Evolutionary conservation across 1,140 invertebrate genomes (phyloP), one percentile per base, ranked within the genome.

Genomic region (Chrysopa pallens): DNA sequence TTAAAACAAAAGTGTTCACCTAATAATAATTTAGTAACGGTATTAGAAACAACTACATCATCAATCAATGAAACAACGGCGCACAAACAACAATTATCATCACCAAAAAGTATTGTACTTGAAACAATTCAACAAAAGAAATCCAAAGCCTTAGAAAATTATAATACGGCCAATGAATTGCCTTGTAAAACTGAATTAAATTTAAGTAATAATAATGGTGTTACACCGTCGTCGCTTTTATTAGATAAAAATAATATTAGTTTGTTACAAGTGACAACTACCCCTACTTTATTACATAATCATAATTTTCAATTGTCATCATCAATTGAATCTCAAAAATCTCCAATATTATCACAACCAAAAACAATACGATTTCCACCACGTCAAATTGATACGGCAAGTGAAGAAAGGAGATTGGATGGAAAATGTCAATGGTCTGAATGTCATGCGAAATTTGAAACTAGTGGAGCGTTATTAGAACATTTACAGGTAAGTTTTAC

Each of bases 401-500:
- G 17, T 17, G 58, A 62, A 2, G 57, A 67, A 44, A 55, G 61
- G 35, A 60, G 63, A 43, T 49, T 60, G 1, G 57, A 55, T 8
- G 69, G 70, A 7, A 58, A 75, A 33, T 92, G 89, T 55, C 72
- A 78, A 44, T 94, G 89, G 89, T 73, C 80, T 52, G 80, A 85
- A 50, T 94, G 89, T 66, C 75, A 74, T 48, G 69, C 69, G 49
- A 73, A 72, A 53, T 80, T 84, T 47, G 82, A 85, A 39, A 77
- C 80, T 43, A 79, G 74, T 56, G 71, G 76, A 13, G 77, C 78
- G 55, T 76, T 93, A 45, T 66, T 92, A 50, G 88, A 92, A 63
- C 89, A 94, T 64, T 74, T 94, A 55, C 84, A 89, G 71, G 81
- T 85, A 49, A 50, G 50, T n/a, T n/a, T n/a, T n/a, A n/a, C n/a